These are phyloP conservation scores for Hirudinaria manillensis DNA, from an alignment of 2,888 invertebrate genomes.

Conservation along the genomic window DNA sequence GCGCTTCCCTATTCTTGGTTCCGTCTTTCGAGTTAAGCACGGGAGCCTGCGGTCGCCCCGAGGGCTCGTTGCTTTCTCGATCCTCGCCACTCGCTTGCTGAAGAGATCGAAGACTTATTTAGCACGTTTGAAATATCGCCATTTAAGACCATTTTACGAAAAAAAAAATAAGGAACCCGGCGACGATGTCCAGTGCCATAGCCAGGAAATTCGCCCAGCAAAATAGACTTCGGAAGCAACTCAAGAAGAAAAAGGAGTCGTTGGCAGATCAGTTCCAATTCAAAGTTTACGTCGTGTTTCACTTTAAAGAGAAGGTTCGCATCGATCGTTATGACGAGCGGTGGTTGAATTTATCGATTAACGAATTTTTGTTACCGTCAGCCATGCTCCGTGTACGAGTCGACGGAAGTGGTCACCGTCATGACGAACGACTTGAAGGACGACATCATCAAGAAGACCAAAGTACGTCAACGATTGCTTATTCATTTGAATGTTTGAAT, in stretches of 20 bases:
- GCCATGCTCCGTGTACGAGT: conserved; percentile 50
- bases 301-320: conserved; percentile 52
- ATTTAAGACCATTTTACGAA: background rate
- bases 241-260: conserved; percentile 51
- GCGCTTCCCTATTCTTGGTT: no score
- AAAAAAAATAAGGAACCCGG: background rate
- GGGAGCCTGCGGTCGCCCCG: no score
- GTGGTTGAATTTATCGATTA: conserved; percentile 7
- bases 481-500: no score
- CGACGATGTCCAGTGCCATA: conserved; percentile 3
- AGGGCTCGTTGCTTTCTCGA: no score
- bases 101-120: background rate
- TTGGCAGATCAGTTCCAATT: conserved; percentile 53
- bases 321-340: background rate
- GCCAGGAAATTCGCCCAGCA: conserved; percentile 15
- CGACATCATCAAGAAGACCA: conserved; percentile 50
- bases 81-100: background rate
- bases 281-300: conserved; percentile 52
- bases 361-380: conserved; percentile 36
- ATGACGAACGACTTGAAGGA: conserved; percentile 54
- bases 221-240: conserved; percentile 46
- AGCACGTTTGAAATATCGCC: background rate
- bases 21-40: no score
- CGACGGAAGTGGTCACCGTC: conserved; percentile 51
- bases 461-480: conserved; percentile 41